Evolutionary conservation across 2,888 invertebrate species (phyloP).

Genomic region (Herminia tarsipennalis): DNA sequence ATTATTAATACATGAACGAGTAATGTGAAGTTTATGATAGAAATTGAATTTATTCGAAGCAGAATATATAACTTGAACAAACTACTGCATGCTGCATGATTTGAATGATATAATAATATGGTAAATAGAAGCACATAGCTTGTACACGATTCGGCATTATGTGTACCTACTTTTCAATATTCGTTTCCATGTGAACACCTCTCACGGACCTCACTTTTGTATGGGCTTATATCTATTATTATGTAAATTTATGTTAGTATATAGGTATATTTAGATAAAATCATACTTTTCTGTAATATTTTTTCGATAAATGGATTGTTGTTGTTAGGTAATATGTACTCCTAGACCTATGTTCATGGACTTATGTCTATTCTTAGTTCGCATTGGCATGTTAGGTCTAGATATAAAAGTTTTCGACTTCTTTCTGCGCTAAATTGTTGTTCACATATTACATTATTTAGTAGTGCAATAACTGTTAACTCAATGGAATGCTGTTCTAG

Average conservation of each 20-base stretch:
- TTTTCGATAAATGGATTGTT: constrained; percentile 35
- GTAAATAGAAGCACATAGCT: constrained; percentile 13
- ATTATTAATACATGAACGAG: constrained; percentile 27
- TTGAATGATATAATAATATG: constrained; percentile 10
- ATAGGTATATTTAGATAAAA: constrained; percentile 34
- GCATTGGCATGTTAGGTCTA: constrained; percentile 5
- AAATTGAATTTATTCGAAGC: constrained; percentile 16
- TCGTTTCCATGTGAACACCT: constrained; percentile 40
- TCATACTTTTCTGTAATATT: constrained; percentile 32
- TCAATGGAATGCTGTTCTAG: constrained; percentile 50
- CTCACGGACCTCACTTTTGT: constrained; percentile 55
- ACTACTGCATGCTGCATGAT: constrained; percentile 26
- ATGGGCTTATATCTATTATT: constrained; percentile 29
- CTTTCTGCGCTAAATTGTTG: constrained; percentile 40
- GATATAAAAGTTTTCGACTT: constrained; percentile 9
- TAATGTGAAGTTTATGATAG: constrained; percentile 30
- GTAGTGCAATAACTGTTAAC: constrained; percentile 57
- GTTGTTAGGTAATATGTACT: constrained; percentile 19
- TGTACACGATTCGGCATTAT: constrained; percentile 23
- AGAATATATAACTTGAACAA: constrained; percentile 24
- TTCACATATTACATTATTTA: constrained; percentile 47
- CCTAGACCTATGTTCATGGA: constrained; percentile 2
- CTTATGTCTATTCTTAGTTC: neutral
- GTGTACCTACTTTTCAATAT: constrained; percentile 26
- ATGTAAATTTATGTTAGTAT: constrained; percentile 38